These are phyloP conservation scores for Taenioides sp. DNA, from an alignment of 2,797 vertebrate genomes.

Conservation along the genomic window DNA sequence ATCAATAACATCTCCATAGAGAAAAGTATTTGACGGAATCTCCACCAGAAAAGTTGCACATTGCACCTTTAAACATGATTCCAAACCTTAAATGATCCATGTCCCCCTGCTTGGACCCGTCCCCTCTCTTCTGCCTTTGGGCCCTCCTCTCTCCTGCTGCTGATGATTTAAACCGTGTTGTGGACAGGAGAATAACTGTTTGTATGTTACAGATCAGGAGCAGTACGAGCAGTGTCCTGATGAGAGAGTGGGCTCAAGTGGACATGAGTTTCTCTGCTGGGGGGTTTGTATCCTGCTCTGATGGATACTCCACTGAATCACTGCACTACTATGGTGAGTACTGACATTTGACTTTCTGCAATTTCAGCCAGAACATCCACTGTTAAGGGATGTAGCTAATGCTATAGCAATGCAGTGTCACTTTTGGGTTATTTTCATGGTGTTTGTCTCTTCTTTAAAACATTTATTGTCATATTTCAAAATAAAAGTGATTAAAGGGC, in stretches of 20 bases:
- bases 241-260: constrained; percentile 81
- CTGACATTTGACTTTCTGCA: not conserved
- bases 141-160: constrained; percentile 63
- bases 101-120: constrained; percentile 73
- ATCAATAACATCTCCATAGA: no score
- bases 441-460: no score
- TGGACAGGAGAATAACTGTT: constrained; percentile 63
- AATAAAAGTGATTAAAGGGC: no score
- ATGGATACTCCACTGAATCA: constrained; percentile 83
- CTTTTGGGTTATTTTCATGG: no score
- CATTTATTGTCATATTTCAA: no score
- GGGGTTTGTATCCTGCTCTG: constrained; percentile 82
- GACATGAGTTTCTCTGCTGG: constrained; percentile 79
- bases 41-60: no score
- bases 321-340: constrained; percentile 88
- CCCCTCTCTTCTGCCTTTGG: constrained; percentile 25
- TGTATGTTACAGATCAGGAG: constrained; percentile 30
- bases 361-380: not conserved
- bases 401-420: not conserved
- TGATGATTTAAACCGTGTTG: constrained; percentile 30
- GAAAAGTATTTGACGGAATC: no score
- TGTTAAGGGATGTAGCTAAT: not conserved
- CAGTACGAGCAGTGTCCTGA: constrained; percentile 62
- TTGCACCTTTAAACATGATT: not conserved
- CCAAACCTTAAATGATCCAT: constrained; percentile 52